Base-by-base conservation (phyloP, 2,888 invertebrate genomes). In the Fragum whitleyi region DNA sequence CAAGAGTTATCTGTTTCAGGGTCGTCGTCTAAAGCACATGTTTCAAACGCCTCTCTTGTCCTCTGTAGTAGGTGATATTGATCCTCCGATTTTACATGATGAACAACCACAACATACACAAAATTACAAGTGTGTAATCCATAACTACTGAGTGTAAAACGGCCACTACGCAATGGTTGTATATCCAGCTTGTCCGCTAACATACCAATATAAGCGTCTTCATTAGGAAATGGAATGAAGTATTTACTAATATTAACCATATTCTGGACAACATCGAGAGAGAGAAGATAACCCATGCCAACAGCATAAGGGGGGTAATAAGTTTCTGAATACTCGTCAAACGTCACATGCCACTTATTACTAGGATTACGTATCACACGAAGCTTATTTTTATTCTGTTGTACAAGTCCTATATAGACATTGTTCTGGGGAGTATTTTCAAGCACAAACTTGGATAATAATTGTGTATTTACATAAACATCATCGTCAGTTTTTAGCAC, bases 131-230 rank as follows among this genome's bases (percentile, higher is more conserved):
- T 67, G 21, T 89, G 86, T 86, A 92, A 90, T 5, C 91, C 91
- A 36, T 77, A 74, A n/a, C 88, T 88, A 74, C 89, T 86, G 23
- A 92, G 57, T 6, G 90, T 89, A 80, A 94, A 93, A 21, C 93
- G 86, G 16, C 86, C 88, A 75, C 92, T 93, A 71, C 88, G 76
- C 0, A 86, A 73, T 2, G 93, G 92, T 7, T 81, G 57, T 11
- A 93, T 80, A 1, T 89, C 89, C n/a, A 91, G 67, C 9, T 79
- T 72, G 29, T 90, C 77, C 16, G 91, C 82, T 28, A 94, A 81
- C 11, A 92, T 87, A 0, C 94, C 94, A 2, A 93, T 81, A 80
- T 90, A 94, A 6, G 93, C 94, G 83, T 94, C 94, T 81, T 94
- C 93, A 74, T 92, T 93, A 5, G 93, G 90, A 81, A 94, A 92